These are phyloP conservation scores for Drosophila nigromelanica DNA, from an alignment of 1,140 invertebrate genomes.

Conservation along the genomic window DNA sequence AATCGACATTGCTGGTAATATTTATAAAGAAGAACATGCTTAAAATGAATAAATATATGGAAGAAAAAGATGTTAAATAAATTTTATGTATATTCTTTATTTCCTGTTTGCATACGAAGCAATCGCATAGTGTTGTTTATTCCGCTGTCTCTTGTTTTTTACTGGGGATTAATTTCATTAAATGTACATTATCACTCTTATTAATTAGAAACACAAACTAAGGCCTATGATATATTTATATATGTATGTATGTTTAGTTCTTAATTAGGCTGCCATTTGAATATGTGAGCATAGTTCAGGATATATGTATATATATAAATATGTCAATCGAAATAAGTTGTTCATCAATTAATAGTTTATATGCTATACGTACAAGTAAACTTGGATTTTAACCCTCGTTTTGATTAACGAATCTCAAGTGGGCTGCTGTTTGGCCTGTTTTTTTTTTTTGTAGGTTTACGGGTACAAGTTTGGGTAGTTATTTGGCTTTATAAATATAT, in stretches of 20 bases:
- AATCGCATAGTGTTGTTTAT: constrained; percentile 60
- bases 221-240: constrained; percentile 75
- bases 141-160: constrained; percentile 34
- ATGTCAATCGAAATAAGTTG: constrained; percentile 30
- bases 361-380: constrained; percentile 10
- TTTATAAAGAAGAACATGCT: neutral
- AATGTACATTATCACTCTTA: constrained; percentile 80
- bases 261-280: constrained; percentile 48
- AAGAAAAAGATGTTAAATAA: neutral
- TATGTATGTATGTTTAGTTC: constrained; percentile 48
- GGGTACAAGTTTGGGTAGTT: neutral
- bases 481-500: neutral
- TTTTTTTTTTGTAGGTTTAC: constrained; percentile 1
- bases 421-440: neutral
- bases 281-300: constrained; percentile 33
- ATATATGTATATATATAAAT: constrained; percentile 33
- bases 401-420: constrained; percentile 35
- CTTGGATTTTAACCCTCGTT: constrained; percentile 24
- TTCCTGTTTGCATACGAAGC: constrained; percentile 48
- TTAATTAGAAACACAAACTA: constrained; percentile 73
- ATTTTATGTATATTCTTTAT: constrained; percentile 22
- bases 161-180: constrained; percentile 46
- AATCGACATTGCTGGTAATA: too few species aligned
- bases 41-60: neutral
- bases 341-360: constrained; percentile 31